phyloP scores from a whole-genome alignment of 2,888 invertebrate species.

The Bombylius discolor region DNA sequence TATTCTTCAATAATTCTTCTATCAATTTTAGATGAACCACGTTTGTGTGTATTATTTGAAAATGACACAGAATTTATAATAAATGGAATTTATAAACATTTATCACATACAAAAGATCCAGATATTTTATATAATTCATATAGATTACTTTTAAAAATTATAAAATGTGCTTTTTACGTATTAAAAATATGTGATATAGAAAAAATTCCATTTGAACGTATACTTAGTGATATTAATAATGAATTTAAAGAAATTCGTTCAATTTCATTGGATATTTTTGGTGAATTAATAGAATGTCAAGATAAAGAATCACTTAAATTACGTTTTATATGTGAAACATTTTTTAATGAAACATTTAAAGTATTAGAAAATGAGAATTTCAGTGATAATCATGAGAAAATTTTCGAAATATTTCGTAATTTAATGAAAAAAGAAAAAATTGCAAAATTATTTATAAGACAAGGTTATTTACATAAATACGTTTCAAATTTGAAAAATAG shows the following conservation, averaged over 20 bases:
- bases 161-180: background rate
- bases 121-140: slow-evolving; percentile 10
- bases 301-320: background rate
- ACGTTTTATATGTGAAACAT: background rate
- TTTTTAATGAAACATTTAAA: slow-evolving; percentile 10
- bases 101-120: background rate
- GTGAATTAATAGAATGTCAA: background rate
- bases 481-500: background rate
- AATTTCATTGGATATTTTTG: background rate
- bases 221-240: slow-evolving; percentile 1
- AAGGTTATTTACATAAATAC: slow-evolving; percentile 2
- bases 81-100: background rate
- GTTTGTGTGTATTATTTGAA: slow-evolving; percentile 3
- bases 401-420: background rate
- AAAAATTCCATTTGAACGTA: slow-evolving; percentile 6
- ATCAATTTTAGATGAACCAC: slow-evolving; percentile 7
- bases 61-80: background rate
- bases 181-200: background rate
- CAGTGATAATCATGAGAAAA: background rate
- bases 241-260: slow-evolving; percentile 3
- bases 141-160: slow-evolving; percentile 5
- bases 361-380: slow-evolving; percentile 5
- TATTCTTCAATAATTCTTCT: slow-evolving; percentile 5
- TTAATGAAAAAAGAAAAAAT: slow-evolving; percentile 3
- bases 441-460: slow-evolving; percentile 1